phyloP scores from a whole-genome alignment of 2,113 vertebrate genomes.

The Stomatorhinus ivindoensis region DNA sequence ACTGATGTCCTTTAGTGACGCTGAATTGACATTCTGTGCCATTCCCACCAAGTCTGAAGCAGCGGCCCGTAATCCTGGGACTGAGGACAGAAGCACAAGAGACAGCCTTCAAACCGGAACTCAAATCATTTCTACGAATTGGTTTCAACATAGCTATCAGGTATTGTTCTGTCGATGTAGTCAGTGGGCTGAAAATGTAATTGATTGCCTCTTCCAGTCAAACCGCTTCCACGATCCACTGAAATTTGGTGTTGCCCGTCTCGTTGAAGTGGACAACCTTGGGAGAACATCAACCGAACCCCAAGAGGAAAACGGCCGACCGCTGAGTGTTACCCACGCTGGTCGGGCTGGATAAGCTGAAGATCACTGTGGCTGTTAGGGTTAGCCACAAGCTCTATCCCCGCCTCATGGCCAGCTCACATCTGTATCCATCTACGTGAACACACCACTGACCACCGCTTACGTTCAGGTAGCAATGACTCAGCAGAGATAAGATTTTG shows the following conservation, averaged over 20 bases:
- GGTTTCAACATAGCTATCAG: background rate
- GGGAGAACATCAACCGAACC: background rate
- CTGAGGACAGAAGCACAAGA: background rate
- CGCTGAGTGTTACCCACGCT: background rate
- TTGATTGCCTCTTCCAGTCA: background rate
- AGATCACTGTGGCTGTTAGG: background rate
- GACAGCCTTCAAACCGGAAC: background rate
- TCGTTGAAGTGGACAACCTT: background rate
- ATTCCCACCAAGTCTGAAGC: background rate
- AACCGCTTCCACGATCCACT: background rate
- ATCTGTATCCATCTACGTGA: background rate
- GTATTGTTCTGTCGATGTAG: background rate
- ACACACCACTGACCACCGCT: background rate
- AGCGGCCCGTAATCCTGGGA: background rate
- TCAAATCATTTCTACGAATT: background rate
- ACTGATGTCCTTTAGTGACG: background rate
- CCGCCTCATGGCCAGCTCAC: background rate
- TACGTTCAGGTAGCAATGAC: background rate
- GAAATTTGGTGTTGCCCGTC: background rate
- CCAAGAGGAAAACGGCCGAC: background rate
- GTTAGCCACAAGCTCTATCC: background rate
- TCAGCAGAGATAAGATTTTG: background rate
- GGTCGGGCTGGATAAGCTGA: background rate
- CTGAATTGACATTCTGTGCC: background rate
- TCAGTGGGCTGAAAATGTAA: background rate